Base-by-base conservation (phyloP, 2,888 invertebrate species). In the Molanna angustata region DNA sequence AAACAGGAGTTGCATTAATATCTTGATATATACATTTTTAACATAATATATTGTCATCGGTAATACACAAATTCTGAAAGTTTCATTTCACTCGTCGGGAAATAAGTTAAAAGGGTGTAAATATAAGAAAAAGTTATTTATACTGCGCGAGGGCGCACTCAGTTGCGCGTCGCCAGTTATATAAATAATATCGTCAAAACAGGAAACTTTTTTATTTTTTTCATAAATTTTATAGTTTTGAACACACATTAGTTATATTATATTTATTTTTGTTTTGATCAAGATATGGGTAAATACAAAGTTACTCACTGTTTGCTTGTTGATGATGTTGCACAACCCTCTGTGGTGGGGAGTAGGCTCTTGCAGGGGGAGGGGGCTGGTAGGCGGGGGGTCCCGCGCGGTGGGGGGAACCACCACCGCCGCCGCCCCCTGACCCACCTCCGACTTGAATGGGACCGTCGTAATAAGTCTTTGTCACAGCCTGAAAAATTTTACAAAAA, bases 401-500 rank as follows among this genome's bases (percentile, higher is more conserved):
- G 37, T 54, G 43, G 31, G 54, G 45, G 19, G 54, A 51, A 31
- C 42, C 54, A n/a, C 50, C 51, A 39, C 49, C 47, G 27, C 54
- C 47, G 41, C 51, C 62, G n/a, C 50, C 51, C 37, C 49, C 47
- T 20, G 52, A 45, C 39, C 51, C 62, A 33, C 51, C 63, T 49
- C 44, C 48, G 52, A 55, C 55, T 20, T 54, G 46, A 37, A 63
- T 61, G 6, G 76, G 70, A 16, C 76, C 74, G 58, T 79, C 79
- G 57, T 72, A 73, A 62, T 75, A 79, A 1, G 76, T 69, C 61
- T 73, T 70, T 19, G 67, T 71, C 45, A 77, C 72, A 48, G 74
- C 71, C 76, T 78, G 59, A 32, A 61, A 61, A 32, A 35, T 16
- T n/a, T 16, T n/a, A n/a, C 3, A 14, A 16, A 37, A 37, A 37